These are phyloP conservation scores for Chesias legatella DNA, from an alignment of 2,888 invertebrate genomes.

Conservation along the genomic window DNA sequence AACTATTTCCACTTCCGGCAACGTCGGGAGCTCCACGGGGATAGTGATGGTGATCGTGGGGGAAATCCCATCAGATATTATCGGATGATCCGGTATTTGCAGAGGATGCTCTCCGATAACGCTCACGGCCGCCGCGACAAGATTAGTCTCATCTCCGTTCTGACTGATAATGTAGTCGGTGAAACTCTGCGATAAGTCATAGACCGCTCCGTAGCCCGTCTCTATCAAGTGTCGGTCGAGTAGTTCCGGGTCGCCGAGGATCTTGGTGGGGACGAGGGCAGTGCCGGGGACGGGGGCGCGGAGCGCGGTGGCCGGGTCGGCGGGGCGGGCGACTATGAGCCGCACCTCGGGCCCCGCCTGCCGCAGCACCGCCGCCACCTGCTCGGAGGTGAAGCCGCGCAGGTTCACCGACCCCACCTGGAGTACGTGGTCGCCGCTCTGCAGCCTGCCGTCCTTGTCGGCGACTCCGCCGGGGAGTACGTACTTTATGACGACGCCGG, in stretches of 20 bases:
- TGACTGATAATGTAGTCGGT: constrained; percentile 62
- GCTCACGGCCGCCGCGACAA: constrained; percentile 68
- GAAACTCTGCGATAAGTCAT: constrained; percentile 68
- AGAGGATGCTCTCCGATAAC: constrained; percentile 69
- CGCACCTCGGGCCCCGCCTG: constrained; percentile 91
- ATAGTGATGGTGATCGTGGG: constrained; percentile 74
- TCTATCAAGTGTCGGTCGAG: constrained; percentile 91
- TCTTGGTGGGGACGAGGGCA: constrained; percentile 95
- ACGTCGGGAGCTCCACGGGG: constrained; percentile 80
- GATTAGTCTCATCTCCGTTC: constrained; percentile 50
- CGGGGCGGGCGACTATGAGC: constrained; percentile 95
- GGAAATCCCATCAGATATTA: constrained; percentile 56
- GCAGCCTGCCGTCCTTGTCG: constrained; percentile 95
- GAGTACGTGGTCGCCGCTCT: constrained; percentile 98
- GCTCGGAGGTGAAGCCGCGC: constrained; percentile 97
- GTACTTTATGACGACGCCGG: constrained; percentile 99
- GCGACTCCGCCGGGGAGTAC: constrained; percentile 98
- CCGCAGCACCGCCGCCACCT: constrained; percentile 85
- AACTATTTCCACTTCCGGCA: constrained; percentile 94
- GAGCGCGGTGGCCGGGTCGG: constrained; percentile 91
- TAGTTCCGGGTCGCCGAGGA: constrained; percentile 94
- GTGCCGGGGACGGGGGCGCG: constrained; percentile 89
- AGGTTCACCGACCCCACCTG: constrained; percentile 97
- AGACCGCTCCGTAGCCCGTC: constrained; percentile 84
- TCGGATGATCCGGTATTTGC: constrained; percentile 62